A percentile compares a stretch with the other conserved stretches of the same genome.
Conservation (phyloP, 2,113 vertebrate species). For the Tiliqua scincoides region DNA sequence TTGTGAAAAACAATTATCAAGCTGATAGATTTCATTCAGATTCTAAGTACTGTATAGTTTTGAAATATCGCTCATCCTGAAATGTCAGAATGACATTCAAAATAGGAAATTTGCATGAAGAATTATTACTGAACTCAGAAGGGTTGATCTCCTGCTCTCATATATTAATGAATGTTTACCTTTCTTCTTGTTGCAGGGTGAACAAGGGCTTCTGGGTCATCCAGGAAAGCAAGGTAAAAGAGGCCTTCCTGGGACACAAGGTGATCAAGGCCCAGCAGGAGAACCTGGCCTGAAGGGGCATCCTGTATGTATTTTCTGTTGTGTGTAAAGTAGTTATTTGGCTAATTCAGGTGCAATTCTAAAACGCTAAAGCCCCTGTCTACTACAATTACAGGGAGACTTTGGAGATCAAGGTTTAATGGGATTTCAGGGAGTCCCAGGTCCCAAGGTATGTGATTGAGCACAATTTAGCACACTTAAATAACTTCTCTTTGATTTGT, state of each 20-base stretch:
- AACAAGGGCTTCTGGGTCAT: constrained; percentile 86
- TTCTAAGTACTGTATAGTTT: not conserved
- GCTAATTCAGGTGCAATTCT: not conserved
- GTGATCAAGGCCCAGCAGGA: constrained; percentile 90
- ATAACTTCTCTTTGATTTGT: not conserved
- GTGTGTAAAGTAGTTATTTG: constrained; percentile 7
- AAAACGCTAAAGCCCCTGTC: not conserved
- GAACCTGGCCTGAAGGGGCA: constrained; percentile 87
- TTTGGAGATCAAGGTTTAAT: constrained; percentile 85
- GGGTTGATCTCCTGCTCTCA: not conserved
- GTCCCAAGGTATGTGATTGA: constrained; percentile 86
- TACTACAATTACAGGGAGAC: constrained; percentile 86
- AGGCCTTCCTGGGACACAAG: constrained; percentile 82
- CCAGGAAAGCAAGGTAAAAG: constrained; percentile 83
- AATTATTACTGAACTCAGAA: not conserved
- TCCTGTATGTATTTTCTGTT: constrained; percentile 76
- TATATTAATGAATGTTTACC: not conserved
- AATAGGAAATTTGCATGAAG: not conserved
- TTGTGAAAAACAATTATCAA: not conserved
- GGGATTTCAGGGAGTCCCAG: constrained; percentile 94
- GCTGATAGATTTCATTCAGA: not conserved
- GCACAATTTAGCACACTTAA: not conserved
- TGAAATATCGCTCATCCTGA: not conserved
- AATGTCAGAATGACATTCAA: not conserved
- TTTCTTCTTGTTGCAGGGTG: constrained; percentile 80